Base-by-base conservation (phyloP, 2,113 vertebrate species). In the Gymnocephalus cernua region DNA sequence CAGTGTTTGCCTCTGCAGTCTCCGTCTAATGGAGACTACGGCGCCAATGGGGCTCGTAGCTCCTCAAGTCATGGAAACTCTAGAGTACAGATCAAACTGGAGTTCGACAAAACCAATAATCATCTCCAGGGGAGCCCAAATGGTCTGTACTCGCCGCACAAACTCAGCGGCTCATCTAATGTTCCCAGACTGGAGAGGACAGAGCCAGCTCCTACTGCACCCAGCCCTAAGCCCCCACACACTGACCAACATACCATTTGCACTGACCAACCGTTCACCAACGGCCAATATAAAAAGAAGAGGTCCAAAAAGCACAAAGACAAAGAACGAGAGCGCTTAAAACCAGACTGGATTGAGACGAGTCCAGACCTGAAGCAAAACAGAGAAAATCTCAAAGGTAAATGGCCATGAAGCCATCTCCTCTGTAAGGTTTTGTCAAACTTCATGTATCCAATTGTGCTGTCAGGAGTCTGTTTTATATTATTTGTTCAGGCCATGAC, bases 241-340 rank as follows among this genome's bases (percentile, higher is more conserved):
- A 87, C 75, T 18, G 83, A 92, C 72, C 38, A 41, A 48, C 73
- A 16, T 70, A 11, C 93, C 61, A 74, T 85, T 59, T 91, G 91
- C 89, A 83, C 88, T 41, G 92, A 93, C 29, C 85, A 90, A 66
- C 92, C 87, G 69, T 64, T 93, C 25, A 57, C 77, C 59, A 94
- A 89, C 5, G 80, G 88, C 77, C 94, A 94, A 57, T 94, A 94
- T 77, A 94, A 92, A 79, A 96, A 93, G 92, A 95, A 95, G 79
- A 94, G 86, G 84, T 93, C 94, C 78, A 95, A 95, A 85, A 95
- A 95, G 91, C 94, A 95, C 87, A 96, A 95, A 92, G 95, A 95
- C 61, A 94, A 92, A 66, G 94, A 95, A 27, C 47, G 91, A 2
- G 93, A 95, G 67, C 93, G 87, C 48, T 89, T 95, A 87, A 96